phyloP scores from a whole-genome alignment of 2,888 invertebrate genomes.

The Cylindroiulus punctatus region DNA sequence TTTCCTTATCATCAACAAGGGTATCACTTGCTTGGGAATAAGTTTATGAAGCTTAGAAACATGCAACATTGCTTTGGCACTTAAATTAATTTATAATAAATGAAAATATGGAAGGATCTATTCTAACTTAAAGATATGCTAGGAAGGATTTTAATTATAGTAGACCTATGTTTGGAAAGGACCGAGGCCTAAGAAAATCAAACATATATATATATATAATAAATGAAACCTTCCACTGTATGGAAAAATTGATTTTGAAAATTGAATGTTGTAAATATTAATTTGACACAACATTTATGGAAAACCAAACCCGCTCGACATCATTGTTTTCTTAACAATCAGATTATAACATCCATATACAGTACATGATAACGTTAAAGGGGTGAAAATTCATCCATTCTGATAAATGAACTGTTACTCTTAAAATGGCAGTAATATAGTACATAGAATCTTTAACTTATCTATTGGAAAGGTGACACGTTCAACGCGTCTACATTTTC shows the following conservation, averaged over 20 bases:
- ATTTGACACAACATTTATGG: background rate
- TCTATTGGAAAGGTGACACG: background rate
- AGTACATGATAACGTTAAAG: background rate
- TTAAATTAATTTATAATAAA: background rate
- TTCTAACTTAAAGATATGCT: background rate
- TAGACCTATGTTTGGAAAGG: background rate
- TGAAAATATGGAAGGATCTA: constrained; percentile 2
- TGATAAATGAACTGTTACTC: background rate
- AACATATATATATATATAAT: background rate
- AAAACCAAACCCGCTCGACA: background rate
- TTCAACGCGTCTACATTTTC: constrained; percentile 45
- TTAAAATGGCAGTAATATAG: background rate
- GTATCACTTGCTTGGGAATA: background rate
- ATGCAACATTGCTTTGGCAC: background rate
- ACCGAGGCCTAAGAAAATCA: background rate
- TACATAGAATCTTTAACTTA: background rate
- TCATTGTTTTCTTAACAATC: background rate
- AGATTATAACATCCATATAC: background rate
- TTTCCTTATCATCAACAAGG: background rate
- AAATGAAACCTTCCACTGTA: background rate
- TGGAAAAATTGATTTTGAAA: background rate
- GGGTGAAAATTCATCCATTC: background rate
- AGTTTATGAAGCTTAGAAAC: constrained; percentile 2
- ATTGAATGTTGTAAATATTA: background rate
- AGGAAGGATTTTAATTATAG: background rate